Percentiles rank a stretch among this genome's conserved stretches.
These are phyloP conservation scores for Burhinus bistriatus DNA, from an alignment of 2,113 vertebrate species.

Conservation along the genomic window DNA sequence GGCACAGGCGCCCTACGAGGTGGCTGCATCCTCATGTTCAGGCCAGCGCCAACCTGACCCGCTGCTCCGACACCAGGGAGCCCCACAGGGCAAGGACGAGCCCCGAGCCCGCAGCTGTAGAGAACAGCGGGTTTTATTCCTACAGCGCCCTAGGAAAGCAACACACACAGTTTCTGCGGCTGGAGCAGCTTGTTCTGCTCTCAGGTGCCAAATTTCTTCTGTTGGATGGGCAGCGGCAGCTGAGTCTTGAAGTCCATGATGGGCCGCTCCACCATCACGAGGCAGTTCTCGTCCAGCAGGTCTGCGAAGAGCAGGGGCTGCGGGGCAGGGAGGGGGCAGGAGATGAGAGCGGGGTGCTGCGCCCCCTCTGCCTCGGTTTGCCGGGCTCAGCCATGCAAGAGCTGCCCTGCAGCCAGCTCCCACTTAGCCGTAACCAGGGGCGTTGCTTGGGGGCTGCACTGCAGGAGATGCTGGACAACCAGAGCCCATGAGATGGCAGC, in stretches of 20 bases:
- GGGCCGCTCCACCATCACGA: conserved; percentile 91
- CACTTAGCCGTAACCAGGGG: not conserved
- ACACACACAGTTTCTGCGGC: not conserved
- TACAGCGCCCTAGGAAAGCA: not conserved
- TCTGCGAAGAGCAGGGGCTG: conserved; percentile 85
- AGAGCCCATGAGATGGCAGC: rapidly evolving
- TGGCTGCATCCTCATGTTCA: rapidly evolving
- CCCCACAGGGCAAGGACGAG: not conserved
- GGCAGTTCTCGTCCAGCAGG: conserved; percentile 82
- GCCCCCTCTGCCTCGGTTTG: not conserved
- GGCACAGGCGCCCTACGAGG: rapidly evolving
- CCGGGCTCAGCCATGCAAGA: rapidly evolving
- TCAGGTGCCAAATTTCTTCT: conserved; percentile 96
- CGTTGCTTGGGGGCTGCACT: not conserved
- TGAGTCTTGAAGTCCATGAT: conserved; percentile 84
- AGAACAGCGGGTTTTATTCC: conserved; percentile 63
- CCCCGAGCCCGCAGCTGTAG: not conserved
- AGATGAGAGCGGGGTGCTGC: not conserved
- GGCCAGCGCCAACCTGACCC: not conserved
- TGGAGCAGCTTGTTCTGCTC: not conserved
- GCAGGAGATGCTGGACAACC: not conserved
- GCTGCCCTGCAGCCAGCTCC: not conserved
- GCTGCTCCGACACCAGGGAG: not conserved
- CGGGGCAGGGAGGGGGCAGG: not conserved
- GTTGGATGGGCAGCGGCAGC: conserved; percentile 86